phyloP scores from a whole-genome alignment of 2,113 vertebrate species.

The Bungarus multicinctus region DNA sequence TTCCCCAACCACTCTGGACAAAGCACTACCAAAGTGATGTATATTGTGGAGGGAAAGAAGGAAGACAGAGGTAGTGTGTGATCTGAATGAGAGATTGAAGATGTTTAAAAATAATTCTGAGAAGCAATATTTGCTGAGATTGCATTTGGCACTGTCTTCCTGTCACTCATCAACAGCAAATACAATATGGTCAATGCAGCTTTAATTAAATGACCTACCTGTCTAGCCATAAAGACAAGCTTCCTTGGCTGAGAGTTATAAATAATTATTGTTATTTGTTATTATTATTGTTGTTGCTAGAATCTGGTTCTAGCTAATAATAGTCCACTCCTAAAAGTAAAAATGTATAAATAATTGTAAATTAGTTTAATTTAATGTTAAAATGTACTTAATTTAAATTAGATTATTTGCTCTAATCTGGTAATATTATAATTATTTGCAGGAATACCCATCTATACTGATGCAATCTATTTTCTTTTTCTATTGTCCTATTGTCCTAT shows the following conservation, averaged over 20 bases:
- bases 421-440: neutral
- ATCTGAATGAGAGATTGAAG: slow-evolving; percentile 75
- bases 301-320: neutral
- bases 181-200: neutral
- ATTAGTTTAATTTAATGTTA: neutral
- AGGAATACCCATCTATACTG: neutral
- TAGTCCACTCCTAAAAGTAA: slow-evolving; percentile 24
- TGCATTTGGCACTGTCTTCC: slow-evolving; percentile 49
- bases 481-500: neutral
- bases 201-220: slow-evolving; percentile 24
- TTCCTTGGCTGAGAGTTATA: slow-evolving; percentile 23
- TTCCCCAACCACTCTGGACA: slow-evolving; percentile 61
- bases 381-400: neutral
- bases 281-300: neutral
- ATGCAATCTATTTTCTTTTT: neutral
- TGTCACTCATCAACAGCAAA: slow-evolving; percentile 30
- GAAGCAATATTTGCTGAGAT: slow-evolving; percentile 60
- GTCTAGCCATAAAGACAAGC: slow-evolving; percentile 18
- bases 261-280: neutral
- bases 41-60: slow-evolving; percentile 37
- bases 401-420: neutral
- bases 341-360: slow-evolving; percentile 32
- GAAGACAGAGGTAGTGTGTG: slow-evolving; percentile 64
- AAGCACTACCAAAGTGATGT: slow-evolving; percentile 60
- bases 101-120: slow-evolving; percentile 49